These are phyloP conservation scores for Epinephelus coioides DNA, from an alignment of 2,797 vertebrate genomes.

Conservation along the genomic window DNA sequence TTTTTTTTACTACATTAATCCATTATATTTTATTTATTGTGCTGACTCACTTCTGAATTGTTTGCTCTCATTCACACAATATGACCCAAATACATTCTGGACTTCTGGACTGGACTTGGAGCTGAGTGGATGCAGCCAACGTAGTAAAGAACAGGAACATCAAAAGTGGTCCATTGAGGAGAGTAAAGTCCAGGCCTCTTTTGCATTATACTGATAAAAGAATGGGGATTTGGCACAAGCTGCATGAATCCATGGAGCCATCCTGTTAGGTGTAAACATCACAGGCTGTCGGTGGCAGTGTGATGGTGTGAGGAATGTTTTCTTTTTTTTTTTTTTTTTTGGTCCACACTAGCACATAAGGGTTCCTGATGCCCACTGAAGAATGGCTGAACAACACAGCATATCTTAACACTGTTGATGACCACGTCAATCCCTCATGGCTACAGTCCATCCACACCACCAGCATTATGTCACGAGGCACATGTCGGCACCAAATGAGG, in stretches of 20 bases:
- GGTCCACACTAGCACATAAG: not conserved
- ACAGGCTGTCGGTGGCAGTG: slow-evolving; percentile 6
- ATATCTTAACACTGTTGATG: slow-evolving; percentile 12
- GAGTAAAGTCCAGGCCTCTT: not conserved
- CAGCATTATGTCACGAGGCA: not conserved
- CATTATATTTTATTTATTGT: not conserved
- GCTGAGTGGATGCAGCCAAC: not conserved
- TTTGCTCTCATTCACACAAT: not conserved
- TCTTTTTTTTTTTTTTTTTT: slow-evolving; percentile 1
- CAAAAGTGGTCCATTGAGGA: not conserved
- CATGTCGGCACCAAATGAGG: not conserved
- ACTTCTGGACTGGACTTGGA: not conserved
- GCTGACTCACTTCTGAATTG: not conserved
- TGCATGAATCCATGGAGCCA: slow-evolving; percentile 11
- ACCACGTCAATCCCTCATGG: not conserved
- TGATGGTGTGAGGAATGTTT: slow-evolving; percentile 2
- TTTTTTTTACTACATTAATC: not conserved
- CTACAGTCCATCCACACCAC: slow-evolving; percentile 8
- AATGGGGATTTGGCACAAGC: slow-evolving; percentile 11
- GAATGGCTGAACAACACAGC: slow-evolving; percentile 11
- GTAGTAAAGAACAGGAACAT: not conserved
- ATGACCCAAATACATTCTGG: not conserved
- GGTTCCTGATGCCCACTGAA: slow-evolving; percentile 1
- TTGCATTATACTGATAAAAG: slow-evolving; percentile 15
- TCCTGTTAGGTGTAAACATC: slow-evolving; percentile 18